Evolutionary conservation across 2,888 invertebrate species (phyloP).

Genomic region (Drosophila robusta): DNA sequence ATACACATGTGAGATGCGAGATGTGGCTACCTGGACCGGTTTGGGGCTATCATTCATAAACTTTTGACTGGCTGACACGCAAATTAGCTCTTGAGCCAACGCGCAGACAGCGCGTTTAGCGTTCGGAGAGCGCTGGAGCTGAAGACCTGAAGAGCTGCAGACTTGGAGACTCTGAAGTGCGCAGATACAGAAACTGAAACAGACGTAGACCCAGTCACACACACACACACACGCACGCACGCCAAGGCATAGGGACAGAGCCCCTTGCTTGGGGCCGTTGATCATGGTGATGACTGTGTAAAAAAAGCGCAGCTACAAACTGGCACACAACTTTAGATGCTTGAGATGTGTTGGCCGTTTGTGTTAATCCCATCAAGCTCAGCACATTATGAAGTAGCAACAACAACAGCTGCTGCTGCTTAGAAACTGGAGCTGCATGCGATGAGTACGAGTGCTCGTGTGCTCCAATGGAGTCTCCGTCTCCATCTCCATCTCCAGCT

Average conservation of each 20-base stretch:
- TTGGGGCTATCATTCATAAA: conserved; percentile 76
- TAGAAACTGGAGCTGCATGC: conserved; percentile 75
- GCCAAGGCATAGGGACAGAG: conserved; percentile 7
- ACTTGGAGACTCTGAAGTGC: conserved; percentile 64
- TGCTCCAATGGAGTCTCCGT: conserved; percentile 28
- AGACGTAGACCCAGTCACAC: conserved; percentile 29
- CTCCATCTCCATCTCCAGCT: conserved; percentile 31
- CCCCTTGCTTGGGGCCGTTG: conserved; percentile 53
- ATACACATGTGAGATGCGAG: conserved; percentile 17
- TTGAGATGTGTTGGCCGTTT: conserved; percentile 81
- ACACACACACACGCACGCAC: conserved; percentile 16
- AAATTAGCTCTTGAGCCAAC: conserved; percentile 80
- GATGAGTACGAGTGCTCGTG: conserved; percentile 39
- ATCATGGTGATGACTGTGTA: conserved; percentile 75
- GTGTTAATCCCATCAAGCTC: conserved; percentile 80
- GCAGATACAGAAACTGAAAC: conserved; percentile 50
- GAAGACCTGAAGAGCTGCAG: conserved; percentile 57
- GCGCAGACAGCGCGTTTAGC: conserved; percentile 65
- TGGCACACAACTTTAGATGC: conserved; percentile 76
- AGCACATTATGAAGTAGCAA: conserved; percentile 78
- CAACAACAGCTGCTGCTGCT: conserved; percentile 60
- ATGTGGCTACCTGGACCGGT: conserved; percentile 55
- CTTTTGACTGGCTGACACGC: conserved; percentile 72
- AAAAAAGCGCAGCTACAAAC: conserved; percentile 70
- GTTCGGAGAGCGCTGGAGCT: conserved; percentile 44